phyloP scores from a whole-genome alignment of 92 coral and sea anemone genomes.

The Porites evermanni region DNA sequence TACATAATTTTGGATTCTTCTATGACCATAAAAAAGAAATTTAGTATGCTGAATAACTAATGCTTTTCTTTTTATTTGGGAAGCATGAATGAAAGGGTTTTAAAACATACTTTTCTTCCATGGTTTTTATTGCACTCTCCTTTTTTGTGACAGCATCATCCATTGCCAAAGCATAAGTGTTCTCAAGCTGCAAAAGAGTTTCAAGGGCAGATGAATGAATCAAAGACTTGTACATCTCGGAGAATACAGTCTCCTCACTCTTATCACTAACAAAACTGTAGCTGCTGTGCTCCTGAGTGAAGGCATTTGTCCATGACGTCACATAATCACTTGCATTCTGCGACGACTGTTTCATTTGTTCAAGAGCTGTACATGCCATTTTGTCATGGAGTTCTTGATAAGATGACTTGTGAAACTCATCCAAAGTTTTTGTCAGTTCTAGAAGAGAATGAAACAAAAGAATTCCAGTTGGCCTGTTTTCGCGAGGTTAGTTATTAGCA shows the following conservation, averaged over 20 bases:
- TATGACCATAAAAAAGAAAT: too few species aligned
- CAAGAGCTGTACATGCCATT: slow-evolving; percentile 76
- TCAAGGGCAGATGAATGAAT: slow-evolving; percentile 96
- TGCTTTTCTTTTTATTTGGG: too few species aligned
- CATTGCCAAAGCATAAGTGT: slow-evolving; percentile 93
- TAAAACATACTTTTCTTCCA: slow-evolving; percentile 85
- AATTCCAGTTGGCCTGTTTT: neutral
- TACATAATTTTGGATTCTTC: too few species aligned
- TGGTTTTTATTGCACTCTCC: slow-evolving; percentile 76
- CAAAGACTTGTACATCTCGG: slow-evolving; percentile 94
- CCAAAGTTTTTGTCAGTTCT: slow-evolving; percentile 78
- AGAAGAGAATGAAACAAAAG: neutral
- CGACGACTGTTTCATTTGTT: slow-evolving; percentile 63
- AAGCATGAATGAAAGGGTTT: too few species aligned
- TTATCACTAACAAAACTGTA: slow-evolving; percentile 84
- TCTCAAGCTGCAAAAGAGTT: slow-evolving; percentile 92
- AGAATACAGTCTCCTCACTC: slow-evolving; percentile 87
- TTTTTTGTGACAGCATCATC: slow-evolving; percentile 84
- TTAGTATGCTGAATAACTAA: too few species aligned
- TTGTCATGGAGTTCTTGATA: slow-evolving; percentile 67
- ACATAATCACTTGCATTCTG: slow-evolving; percentile 66
- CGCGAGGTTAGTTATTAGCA: neutral
- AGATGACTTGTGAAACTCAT: slow-evolving; percentile 66
- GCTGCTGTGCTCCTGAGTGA: slow-evolving; percentile 89
- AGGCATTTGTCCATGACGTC: slow-evolving; percentile 83